Percentiles rank a stretch among this genome's conserved stretches.
Evolutionary conservation across 2,113 vertebrate genomes (phyloP).

Genomic region (Cephalopholis sonnerati): DNA sequence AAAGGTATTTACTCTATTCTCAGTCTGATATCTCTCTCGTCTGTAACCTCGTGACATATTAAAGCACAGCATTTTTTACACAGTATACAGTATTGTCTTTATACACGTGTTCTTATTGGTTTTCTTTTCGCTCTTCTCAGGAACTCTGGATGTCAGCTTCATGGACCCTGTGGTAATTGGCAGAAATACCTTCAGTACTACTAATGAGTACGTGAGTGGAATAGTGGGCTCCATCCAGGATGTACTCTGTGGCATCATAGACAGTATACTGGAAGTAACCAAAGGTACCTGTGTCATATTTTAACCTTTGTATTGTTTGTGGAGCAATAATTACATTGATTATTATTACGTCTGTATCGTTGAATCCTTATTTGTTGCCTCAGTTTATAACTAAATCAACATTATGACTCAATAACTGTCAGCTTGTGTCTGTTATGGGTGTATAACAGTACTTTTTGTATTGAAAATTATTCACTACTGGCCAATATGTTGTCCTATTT

Average conservation of each 20-base stretch:
- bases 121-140: constrained; percentile 42
- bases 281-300: constrained; percentile 56
- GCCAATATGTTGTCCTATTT: not conserved
- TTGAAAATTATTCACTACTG: not conserved
- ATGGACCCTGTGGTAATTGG: constrained; percentile 73
- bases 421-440: not conserved
- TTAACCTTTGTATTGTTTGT: not conserved
- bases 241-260: constrained; percentile 48
- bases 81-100: not conserved
- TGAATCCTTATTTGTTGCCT: not conserved
- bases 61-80: not conserved
- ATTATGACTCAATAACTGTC: not conserved
- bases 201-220: constrained; percentile 58
- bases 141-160: constrained; percentile 63
- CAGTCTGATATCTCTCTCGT: constrained; percentile 1
- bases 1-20: constrained; percentile 60
- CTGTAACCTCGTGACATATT: not conserved
- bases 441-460: not conserved
- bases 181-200: constrained; percentile 52
- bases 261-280: constrained; percentile 51
- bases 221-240: constrained; percentile 53
- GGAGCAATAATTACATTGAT: not conserved
- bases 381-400: constrained; percentile 6
- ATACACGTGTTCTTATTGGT: not conserved
- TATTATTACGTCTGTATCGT: not conserved